Evolutionary conservation across 2,797 vertebrate genomes (phyloP).

Genomic region (Myotis vivesi): DNA sequence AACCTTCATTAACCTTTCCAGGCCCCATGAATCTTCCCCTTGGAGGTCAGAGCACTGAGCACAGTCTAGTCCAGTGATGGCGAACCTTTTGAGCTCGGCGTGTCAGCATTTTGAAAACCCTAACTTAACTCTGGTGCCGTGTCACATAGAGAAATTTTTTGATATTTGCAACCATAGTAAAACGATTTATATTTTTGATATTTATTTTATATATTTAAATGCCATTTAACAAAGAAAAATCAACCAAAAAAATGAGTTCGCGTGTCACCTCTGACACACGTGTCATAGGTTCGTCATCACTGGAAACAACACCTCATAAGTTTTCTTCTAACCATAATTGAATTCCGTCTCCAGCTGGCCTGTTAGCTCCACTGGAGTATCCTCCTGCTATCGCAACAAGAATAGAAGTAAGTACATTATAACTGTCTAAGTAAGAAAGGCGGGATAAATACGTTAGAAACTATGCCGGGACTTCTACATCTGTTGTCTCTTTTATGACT

Average conservation of each 20-base stretch:
- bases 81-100: no score
- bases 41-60: not conserved
- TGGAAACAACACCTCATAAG: not conserved
- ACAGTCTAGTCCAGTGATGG: not conserved
- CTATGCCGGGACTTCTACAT: not conserved
- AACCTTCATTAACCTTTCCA: not conserved
- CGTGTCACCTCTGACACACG: no score
- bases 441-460: not conserved
- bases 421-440: conserved; percentile 14
- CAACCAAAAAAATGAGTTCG: no score
- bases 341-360: not conserved
- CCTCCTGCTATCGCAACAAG: conserved; percentile 5
- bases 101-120: no score
- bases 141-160: no score
- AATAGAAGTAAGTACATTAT: conserved; percentile 6
- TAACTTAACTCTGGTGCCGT: no score
- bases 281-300: no score
- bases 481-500: not conserved
- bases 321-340: not conserved
- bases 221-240: no score
- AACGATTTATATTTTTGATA: no score
- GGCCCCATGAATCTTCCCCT: not conserved
- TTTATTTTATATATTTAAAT: no score
- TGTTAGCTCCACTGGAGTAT: not conserved
- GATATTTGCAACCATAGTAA: no score